A percentile compares a stretch with the other conserved stretches of the same genome.
Evolutionary conservation across 1,140 invertebrate genomes (phyloP).

Genomic region (Fopius arisanus): DNA sequence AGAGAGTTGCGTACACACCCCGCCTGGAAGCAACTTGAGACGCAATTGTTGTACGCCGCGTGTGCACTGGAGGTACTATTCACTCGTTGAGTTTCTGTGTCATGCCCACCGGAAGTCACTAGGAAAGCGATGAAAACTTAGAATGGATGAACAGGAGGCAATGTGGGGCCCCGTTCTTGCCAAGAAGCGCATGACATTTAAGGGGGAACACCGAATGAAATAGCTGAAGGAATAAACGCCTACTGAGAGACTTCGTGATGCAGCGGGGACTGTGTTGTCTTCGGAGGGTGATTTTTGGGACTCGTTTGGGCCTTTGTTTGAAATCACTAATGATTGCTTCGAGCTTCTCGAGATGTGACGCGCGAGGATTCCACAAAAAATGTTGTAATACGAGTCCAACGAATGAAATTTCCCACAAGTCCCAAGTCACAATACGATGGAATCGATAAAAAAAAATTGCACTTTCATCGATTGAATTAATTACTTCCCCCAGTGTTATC

Average conservation of each 20-base stretch:
- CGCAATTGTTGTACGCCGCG: conserved; percentile 62
- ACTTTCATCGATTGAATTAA: too few relatives aligned
- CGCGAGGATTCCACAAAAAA: too few relatives aligned
- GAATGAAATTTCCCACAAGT: too few relatives aligned
- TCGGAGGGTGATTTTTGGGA: background rate
- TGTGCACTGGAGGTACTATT: conserved; percentile 41
- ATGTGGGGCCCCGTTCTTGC: background rate
- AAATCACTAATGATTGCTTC: background rate
- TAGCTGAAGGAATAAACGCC: background rate
- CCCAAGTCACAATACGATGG: too few relatives aligned
- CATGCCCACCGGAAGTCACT: conserved; percentile 61
- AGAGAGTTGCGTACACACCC: conserved; percentile 42
- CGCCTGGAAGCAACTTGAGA: conserved; percentile 63
- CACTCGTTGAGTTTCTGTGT: conserved; percentile 36
- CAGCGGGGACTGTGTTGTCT: background rate
- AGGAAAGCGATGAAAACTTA: conserved; percentile 62
- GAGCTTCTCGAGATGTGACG: background rate
- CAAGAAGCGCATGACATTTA: background rate
- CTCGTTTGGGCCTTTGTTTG: background rate
- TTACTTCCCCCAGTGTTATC: too few relatives aligned
- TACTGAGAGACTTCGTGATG: conserved; percentile 7
- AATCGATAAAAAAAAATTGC: too few relatives aligned
- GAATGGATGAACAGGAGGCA: conserved; percentile 3
- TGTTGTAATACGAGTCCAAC: too few relatives aligned
- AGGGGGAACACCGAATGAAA: background rate